A percentile compares a stretch with the other conserved stretches of the same genome.
phyloP scores from a whole-genome alignment of 2,113 vertebrate species.

The Paraplagusia blochii region DNA sequence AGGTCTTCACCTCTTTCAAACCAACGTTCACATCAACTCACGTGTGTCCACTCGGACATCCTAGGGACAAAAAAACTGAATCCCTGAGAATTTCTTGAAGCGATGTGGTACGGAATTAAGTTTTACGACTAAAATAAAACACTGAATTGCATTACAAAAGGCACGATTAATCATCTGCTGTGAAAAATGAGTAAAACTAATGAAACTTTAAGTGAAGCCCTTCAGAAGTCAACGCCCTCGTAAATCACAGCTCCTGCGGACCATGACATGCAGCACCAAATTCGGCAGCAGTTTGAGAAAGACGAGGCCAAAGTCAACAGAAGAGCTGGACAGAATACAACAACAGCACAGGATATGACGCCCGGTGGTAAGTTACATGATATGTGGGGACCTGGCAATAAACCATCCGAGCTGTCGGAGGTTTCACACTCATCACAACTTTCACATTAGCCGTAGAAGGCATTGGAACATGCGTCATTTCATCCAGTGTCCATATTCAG shows the following conservation, averaged over 20 bases:
- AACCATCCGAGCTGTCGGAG: background rate
- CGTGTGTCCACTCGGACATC: too few relatives aligned
- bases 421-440: background rate
- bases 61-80: too few relatives aligned
- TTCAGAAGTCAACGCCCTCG: background rate
- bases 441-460: too few relatives aligned
- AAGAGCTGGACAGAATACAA: background rate
- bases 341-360: background rate
- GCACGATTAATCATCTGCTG: too few relatives aligned
- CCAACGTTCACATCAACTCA: too few relatives aligned
- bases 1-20: conserved; percentile 9
- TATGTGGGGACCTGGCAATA: background rate
- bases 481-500: too few relatives aligned
- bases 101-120: too few relatives aligned
- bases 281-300: background rate
- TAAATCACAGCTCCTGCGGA: background rate
- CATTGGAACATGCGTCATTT: too few relatives aligned
- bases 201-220: background rate
- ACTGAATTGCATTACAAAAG: too few relatives aligned
- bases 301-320: too few relatives aligned
- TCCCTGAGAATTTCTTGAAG: too few relatives aligned
- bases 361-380: background rate
- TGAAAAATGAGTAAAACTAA: background rate
- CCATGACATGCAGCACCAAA: background rate
- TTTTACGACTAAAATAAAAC: too few relatives aligned